Base-by-base conservation (phyloP, 1,140 invertebrate genomes). In the Colletes gigas region DNA sequence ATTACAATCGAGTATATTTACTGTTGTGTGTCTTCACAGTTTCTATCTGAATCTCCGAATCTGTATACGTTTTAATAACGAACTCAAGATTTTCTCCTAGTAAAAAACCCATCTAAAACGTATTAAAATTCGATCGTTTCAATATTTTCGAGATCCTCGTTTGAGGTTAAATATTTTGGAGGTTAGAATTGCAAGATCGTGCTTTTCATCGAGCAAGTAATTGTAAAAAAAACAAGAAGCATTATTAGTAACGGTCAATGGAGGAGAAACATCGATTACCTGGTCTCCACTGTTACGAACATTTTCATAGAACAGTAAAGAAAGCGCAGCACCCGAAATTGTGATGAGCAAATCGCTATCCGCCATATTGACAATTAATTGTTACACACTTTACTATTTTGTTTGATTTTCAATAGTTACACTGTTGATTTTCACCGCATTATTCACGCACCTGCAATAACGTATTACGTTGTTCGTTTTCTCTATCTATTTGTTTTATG, bases 21-120 rank as follows among this genome's bases (percentile, higher is more conserved):
- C 94, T 93, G 55, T 95, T 95, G 85, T 95, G 93, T 65, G 93
- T 94, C 83, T 94, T 94, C 14, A 94, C 89, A 17, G 94, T 91
- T 72, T 95, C 93, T 66, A 94, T 93, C 84, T 95, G 94, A 87
- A 94, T 95, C 54, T 95, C 94, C 1, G 94, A 93, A 89, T 96
- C 95, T 10, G 95, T 96, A 84, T 96, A 95, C 63, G 95, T 95
- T 90, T 95, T 95, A n/a, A 94, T 94, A 63, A 95, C 93, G 90
- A 94, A 94, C 44, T 94, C 93, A 39, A 94, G 91, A 3, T 94
- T 93, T 81, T 96, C 94, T 14, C 95, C 95, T 39, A 96, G 90
- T 9, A 96, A 91, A 90, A 96, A 95, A 4, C 95, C 95, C 89
- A 95, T 95, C 95, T 96, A 87, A 63, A 95, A 92, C 77, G 81